A percentile compares a stretch with the other conserved stretches of the same genome.
Conservation (phyloP, 1,140 invertebrate species). For the Doryteuthis pealeii region DNA sequence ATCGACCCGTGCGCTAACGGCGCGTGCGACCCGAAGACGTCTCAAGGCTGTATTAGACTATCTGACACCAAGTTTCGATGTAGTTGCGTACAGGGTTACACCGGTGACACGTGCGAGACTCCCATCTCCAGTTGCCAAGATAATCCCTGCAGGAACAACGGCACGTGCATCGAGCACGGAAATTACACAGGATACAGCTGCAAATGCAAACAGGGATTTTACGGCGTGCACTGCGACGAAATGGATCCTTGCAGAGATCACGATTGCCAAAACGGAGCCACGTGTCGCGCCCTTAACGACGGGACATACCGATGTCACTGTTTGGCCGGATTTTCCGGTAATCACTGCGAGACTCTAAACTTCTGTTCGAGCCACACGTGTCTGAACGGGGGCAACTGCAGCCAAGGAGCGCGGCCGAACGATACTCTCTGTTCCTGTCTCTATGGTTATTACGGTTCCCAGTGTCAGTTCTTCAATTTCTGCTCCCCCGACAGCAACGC, state of each 20-base stretch:
- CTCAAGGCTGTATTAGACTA: constrained; percentile 28
- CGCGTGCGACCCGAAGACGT: constrained; percentile 43
- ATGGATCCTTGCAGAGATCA: constrained; percentile 39
- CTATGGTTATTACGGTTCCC: too few species aligned
- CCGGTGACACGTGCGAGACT: constrained; percentile 46
- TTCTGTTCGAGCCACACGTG: constrained; percentile 33
- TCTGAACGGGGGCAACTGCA: not conserved
- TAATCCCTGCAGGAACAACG: constrained; percentile 41
- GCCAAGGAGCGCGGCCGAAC: too few species aligned
- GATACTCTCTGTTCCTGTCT: too few species aligned
- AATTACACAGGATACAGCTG: constrained; percentile 31
- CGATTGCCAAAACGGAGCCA: constrained; percentile 35
- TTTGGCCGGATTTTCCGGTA: constrained; percentile 32
- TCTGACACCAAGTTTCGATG: constrained; percentile 44
- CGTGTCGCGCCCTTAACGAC: constrained; percentile 60
- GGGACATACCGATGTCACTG: constrained; percentile 33
- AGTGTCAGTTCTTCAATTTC: too few species aligned
- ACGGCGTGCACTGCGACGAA: constrained; percentile 36
- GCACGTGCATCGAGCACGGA: constrained; percentile 25
- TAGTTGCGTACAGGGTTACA: constrained; percentile 48
- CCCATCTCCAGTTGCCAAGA: constrained; percentile 48
- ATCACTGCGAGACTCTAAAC: constrained; percentile 27
- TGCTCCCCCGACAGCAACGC: too few species aligned
- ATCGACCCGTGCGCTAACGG: constrained; percentile 50
- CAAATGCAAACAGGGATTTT: constrained; percentile 37